A percentile compares a stretch with the other conserved stretches of the same genome.
Conservation (phyloP, 2,888 invertebrate species). For the Tridacna crocea region DNA sequence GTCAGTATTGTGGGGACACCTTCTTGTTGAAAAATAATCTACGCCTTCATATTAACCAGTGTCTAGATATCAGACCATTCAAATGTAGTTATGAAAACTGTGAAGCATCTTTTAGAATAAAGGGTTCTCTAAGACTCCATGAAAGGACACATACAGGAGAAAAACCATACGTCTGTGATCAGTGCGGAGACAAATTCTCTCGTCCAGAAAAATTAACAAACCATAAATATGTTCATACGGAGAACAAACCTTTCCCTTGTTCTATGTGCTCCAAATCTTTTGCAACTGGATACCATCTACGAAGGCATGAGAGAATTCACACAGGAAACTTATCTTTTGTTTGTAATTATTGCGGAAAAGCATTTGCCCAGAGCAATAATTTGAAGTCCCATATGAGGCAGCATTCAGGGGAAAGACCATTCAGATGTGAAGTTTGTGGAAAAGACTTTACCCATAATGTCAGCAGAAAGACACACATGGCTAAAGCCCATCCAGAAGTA, state of each 20-base stretch:
- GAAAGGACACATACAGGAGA: constrained; percentile 12
- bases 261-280: not conserved
- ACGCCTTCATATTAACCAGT: not conserved
- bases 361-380: constrained; percentile 44
- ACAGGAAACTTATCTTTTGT: constrained; percentile 37
- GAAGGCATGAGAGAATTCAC: constrained; percentile 40
- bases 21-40: not conserved
- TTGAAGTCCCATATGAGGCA: constrained; percentile 35
- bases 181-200: not conserved
- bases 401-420: constrained; percentile 30
- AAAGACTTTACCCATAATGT: constrained; percentile 12
- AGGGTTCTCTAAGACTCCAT: not conserved
- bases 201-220: constrained; percentile 1
- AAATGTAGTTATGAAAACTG: not conserved
- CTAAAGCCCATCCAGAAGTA: not conserved
- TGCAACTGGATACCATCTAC: constrained; percentile 24
- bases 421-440: constrained; percentile 27
- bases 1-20: constrained; percentile 11
- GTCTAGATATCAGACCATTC: constrained; percentile 1
- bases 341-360: constrained; percentile 26
- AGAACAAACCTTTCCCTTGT: not conserved
- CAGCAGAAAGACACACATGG: not conserved
- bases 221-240: not conserved
- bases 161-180: constrained; percentile 8
- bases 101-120: not conserved